Evolutionary conservation across 2,888 invertebrate genomes (phyloP).

Genomic region (Drosophila peninsularis): DNA sequence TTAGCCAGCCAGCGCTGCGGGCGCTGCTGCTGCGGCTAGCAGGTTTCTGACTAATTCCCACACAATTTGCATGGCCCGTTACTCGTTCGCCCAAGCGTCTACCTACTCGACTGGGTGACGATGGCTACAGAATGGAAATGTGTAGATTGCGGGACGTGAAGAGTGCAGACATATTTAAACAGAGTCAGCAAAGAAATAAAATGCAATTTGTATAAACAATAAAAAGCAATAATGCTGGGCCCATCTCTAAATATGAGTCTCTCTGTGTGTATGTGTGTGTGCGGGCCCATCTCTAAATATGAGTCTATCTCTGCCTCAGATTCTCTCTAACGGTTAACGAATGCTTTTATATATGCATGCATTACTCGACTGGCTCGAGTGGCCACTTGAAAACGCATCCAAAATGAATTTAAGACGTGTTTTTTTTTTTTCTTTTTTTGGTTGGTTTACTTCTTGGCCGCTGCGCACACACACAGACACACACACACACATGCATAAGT

Average conservation of each 20-base stretch:
- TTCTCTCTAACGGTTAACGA: conserved; percentile 37
- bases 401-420: conserved; percentile 47
- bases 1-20: conserved; percentile 2
- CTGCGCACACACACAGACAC: conserved; percentile 10
- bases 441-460: conserved; percentile 45
- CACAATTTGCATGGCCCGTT: conserved; percentile 25
- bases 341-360: conserved; percentile 6
- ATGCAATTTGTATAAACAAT: conserved; percentile 48
- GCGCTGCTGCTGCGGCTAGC: conserved; percentile 41
- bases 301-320: neutral
- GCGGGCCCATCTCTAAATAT: too few relatives aligned
- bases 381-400: conserved; percentile 49
- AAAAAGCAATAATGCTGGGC: conserved; percentile 1
- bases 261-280: neutral
- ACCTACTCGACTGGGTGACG: conserved; percentile 38
- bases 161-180: conserved; percentile 23
- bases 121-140: conserved; percentile 41
- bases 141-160: neutral
- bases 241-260: conserved; percentile 4
- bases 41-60: conserved; percentile 79
- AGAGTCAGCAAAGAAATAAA: conserved; percentile 30
- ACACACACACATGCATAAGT: conserved; percentile 14
- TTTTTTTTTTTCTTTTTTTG: conserved; percentile 15
- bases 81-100: conserved; percentile 9
- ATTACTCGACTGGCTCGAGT: conserved; percentile 37